These are phyloP conservation scores for Agriopis aurantiaria DNA, from an alignment of 2,888 invertebrate genomes.

Conservation along the genomic window DNA sequence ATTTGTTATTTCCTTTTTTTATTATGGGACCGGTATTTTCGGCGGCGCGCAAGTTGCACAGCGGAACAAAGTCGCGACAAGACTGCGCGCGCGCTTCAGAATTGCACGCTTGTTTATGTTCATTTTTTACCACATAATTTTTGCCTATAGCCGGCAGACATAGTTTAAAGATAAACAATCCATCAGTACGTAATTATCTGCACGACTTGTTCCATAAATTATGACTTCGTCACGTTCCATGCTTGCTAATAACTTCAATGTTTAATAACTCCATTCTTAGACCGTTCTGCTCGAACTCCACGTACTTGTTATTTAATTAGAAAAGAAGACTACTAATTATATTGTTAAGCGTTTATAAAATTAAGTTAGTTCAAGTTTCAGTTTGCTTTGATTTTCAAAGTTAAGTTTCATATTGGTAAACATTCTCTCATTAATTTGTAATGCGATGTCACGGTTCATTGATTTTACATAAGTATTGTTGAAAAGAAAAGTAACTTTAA, in stretches of 20 bases:
- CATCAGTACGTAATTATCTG: conserved; percentile 54
- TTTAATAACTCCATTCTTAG: conserved; percentile 1
- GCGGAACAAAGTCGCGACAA: conserved; percentile 59
- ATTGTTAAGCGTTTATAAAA: neutral
- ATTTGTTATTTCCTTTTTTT: neutral
- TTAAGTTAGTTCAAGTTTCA: neutral
- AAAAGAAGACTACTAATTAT: neutral
- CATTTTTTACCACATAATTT: conserved; percentile 55
- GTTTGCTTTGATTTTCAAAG: neutral
- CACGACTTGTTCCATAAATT: conserved; percentile 50
- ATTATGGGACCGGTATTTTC: conserved; percentile 1
- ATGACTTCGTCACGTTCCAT: conserved; percentile 33
- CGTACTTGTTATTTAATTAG: conserved; percentile 1
- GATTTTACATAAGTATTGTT: conserved; percentile 3
- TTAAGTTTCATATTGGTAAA: neutral
- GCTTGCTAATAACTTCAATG: conserved; percentile 5
- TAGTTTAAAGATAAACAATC: conserved; percentile 39
- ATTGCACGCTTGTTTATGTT: conserved; percentile 48
- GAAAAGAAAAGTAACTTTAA: neutral
- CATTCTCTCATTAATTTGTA: neutral
- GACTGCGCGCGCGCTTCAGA: conserved; percentile 60
- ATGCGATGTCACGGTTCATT: neutral
- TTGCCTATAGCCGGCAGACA: conserved; percentile 46
- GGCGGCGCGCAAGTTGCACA: conserved; percentile 59
- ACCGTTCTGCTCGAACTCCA: conserved; percentile 13